Evolutionary conservation across 1,140 invertebrate species (phyloP), one percentile per base, ranked within the genome.

Genomic region (Trypoxylus dichotomus): DNA sequence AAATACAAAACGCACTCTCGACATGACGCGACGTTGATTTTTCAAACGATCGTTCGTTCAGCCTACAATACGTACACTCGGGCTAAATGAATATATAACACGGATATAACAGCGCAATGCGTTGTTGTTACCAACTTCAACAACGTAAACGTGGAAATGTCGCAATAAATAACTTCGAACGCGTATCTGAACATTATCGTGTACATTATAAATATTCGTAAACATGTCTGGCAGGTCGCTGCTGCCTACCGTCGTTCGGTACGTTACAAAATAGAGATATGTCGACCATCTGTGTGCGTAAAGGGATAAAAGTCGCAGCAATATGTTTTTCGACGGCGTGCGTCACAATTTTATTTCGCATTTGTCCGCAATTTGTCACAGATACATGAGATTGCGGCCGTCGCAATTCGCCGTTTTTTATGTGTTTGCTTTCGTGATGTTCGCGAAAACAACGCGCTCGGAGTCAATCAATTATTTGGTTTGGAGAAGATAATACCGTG

Each of bases 91-190:
- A 68, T 68, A 68, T 68, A 24, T 68, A 68, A 68, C 60, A 68
- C 10, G 60, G 60, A 68, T 68, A 24, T 68, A 68, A 68, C 60
- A 68, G 15, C 24, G 24, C 60, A 27, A 68, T 24, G 60, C 24
- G 21, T 13, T 68, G 21, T 13, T 68, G 24, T 15, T 24, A 68
- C 19, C 60, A 27, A 24, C 60, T 68, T 68, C 60, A 68, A 68
- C 60, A 68, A 68, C 60, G 19, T 68, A 24, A 8, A 68, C 60
- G 21, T 68, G 21, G 60, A 68, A 68, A 68, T 68, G 60, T 68
- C 60, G 72, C 72, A 74, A 74, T 74, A 74, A 74, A 74, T 74
- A 74, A 74, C 72, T 74, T 74, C 29, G 72, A 74, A 74, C 19
- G 37, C 41, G 29, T 74, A 74, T 74, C 72, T 37, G 24, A 74